A percentile compares a stretch with the other conserved stretches of the same genome.
Conservation (phyloP, 2,113 vertebrate genomes). For the Rhizomys pruinosus region DNA sequence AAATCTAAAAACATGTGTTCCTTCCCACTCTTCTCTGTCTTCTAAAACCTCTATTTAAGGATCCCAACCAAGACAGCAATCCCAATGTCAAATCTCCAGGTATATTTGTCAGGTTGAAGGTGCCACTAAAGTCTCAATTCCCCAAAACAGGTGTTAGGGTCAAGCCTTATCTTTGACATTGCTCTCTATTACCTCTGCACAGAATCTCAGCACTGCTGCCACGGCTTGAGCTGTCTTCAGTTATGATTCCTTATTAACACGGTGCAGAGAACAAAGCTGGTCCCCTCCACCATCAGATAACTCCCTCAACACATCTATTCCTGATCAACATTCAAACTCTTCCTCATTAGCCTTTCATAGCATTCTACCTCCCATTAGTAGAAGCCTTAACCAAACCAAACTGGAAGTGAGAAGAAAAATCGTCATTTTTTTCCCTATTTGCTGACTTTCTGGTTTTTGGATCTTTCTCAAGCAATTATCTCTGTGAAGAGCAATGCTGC, state of each 20-base stretch:
- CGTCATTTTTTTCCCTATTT: background rate
- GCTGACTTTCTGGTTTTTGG: background rate
- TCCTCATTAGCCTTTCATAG: conserved; percentile 17
- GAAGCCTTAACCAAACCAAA: background rate
- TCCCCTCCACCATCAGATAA: background rate
- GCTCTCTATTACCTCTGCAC: background rate
- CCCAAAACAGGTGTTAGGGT: background rate
- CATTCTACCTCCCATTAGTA: background rate
- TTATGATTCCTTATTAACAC: background rate
- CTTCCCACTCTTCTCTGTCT: background rate
- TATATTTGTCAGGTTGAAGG: background rate
- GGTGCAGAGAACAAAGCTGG: background rate
- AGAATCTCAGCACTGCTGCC: background rate
- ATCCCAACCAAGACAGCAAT: background rate
- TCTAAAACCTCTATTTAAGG: background rate
- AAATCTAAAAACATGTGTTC: background rate
- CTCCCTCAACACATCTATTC: background rate
- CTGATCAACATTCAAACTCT: background rate
- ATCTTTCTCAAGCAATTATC: background rate
- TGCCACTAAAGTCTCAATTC: background rate
- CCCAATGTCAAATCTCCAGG: background rate
- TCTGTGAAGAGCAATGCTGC: background rate
- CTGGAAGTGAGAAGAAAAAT: background rate
- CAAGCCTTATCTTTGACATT: background rate
- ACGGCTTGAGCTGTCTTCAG: background rate